Conservation (phyloP, 2,113 vertebrate species). For the Triplophysa dalaica region DNA sequence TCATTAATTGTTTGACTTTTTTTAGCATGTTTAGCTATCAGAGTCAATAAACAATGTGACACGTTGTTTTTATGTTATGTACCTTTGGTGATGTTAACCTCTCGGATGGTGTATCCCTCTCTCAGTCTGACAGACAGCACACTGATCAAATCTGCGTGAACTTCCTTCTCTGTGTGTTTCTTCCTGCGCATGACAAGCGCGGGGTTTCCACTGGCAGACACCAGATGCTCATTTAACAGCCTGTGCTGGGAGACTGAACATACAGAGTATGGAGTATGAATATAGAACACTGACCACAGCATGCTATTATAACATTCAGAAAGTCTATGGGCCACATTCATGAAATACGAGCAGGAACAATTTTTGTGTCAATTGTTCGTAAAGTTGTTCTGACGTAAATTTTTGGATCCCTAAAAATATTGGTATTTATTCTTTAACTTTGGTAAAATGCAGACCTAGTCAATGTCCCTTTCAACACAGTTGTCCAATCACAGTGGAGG, state of each 20-base stretch:
- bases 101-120: constrained; percentile 94
- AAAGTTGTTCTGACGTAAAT: no score
- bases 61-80: background rate
- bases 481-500: background rate
- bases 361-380: background rate
- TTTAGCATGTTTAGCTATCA: background rate
- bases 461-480: background rate
- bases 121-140: constrained; percentile 91
- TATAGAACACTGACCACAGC: no score
- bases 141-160: constrained; percentile 90
- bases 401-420: no score
- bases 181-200: constrained; percentile 90
- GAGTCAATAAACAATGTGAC: background rate
- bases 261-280: background rate
- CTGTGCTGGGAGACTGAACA: constrained; percentile 89
- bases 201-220: constrained; percentile 93
- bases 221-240: constrained; percentile 94
- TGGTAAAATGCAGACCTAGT: background rate
- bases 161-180: constrained; percentile 96
- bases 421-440: no score
- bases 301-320: background rate
- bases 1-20: background rate
- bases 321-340: background rate
- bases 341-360: no score
- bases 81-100: constrained; percentile 94